Evolutionary conservation across 1,140 invertebrate genomes (phyloP), one percentile per base, ranked within the genome.

Genomic region (Dreissena rostriformis): DNA sequence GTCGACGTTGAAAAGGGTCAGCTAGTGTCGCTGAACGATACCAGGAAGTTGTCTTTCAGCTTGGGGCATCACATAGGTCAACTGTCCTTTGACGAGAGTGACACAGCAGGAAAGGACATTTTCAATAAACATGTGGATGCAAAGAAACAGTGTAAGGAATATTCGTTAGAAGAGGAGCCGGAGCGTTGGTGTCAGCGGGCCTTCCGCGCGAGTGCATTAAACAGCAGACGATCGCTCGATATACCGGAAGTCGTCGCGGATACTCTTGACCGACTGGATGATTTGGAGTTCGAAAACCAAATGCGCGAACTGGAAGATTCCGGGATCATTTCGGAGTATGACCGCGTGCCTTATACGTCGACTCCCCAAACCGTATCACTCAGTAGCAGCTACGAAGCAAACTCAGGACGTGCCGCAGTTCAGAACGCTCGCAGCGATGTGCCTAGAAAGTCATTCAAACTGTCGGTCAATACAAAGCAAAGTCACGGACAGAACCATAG

Each of bases 1-100:
- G 51, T 79, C 10, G 76, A 79, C 63, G 65, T 79, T n/a, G 76
- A 79, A 24, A 79, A 79, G 61, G 76, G 76, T 8, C 49, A 52
- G 52, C 17, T 79, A 11, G 76, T 79, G 15, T 79, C 76, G 8
- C 22, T 12, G 22, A 51, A 29, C 49, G 61, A 39, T n/a, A 65
- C 26, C 55, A 65, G 14, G 22, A 51, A 66, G 26, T 65, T 63
- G 15, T 17, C 2, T 24, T 51, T 63, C 63, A 39, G 65, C 26
- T 19, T 24, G 12, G 12, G 57, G 2, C 2, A 6, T 12, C 22
- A 24, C 2, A 61, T n/a, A 29, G 61, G 8, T 14, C 22, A 49
- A 15, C 17, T 11, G 24, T 22, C 19, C 22, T 65, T 19, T 22
- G 63, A n/a, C 10, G 24, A 15, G 15, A 14, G 17, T 29, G 57